Conservation (phyloP, 2,113 vertebrate genomes). For the Tympanuchus pallidicinctus region DNA sequence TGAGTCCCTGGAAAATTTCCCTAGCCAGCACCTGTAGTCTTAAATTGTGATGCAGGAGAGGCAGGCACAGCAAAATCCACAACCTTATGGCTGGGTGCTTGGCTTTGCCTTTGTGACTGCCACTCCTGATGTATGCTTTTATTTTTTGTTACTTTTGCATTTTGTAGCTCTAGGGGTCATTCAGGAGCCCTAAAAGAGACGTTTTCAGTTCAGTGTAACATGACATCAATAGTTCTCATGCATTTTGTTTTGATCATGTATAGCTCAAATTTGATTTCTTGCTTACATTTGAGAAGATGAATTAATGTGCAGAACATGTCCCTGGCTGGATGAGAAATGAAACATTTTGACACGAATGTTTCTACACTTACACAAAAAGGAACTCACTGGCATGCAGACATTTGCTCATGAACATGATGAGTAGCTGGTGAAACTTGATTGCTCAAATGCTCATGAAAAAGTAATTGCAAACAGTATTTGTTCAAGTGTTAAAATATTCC, state of each 20-base stretch:
- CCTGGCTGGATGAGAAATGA: conserved; percentile 31
- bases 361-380: conserved; percentile 29
- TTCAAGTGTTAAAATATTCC: conserved; percentile 28
- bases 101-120: not conserved
- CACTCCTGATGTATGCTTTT: fast-evolving
- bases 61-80: not conserved
- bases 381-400: not conserved
- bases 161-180: fast-evolving
- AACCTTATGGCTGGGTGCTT: too few species aligned
- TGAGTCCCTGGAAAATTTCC: not conserved
- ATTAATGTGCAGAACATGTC: not conserved
- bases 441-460: conserved; percentile 23
- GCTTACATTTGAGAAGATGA: conserved; percentile 22
- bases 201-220: fast-evolving
- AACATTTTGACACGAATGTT: conserved; percentile 57
- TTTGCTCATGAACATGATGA: conserved; percentile 1
- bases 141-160: not conserved
- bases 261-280: conserved; percentile 33
- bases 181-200: not conserved
- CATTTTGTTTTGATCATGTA: not conserved
- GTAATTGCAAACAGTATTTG: conserved; percentile 32
- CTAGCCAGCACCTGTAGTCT: not conserved
- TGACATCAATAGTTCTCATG: not conserved
- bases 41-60: not conserved
- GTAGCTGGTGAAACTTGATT: conserved; percentile 1